Evolutionary conservation across 2,888 invertebrate genomes (phyloP), one percentile per base, ranked within the genome.

Genomic region (Lacanobia oleracea): DNA sequence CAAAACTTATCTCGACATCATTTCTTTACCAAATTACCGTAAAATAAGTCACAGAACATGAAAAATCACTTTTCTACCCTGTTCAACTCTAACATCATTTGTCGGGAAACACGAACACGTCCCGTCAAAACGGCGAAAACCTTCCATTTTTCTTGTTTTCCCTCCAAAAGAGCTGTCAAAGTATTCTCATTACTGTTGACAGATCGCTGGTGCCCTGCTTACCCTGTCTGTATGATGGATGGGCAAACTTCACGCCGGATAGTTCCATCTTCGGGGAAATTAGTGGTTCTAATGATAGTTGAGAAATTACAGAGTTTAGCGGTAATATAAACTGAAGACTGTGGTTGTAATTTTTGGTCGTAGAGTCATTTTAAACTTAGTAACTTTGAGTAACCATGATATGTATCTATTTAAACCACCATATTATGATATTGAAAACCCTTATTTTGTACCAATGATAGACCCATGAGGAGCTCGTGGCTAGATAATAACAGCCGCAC

Each of bases 121-220:
- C 48, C 37, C 66, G 76, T 70, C 71, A 79, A 62, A 72, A 63
- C 51, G 12, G 50, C 40, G 66, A 68, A 73, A 64, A 62, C 43
- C 27, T 69, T 63, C 67, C 59, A 87, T 86, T 84, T 83, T 82
- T 77, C 81, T 80, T 81, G 69, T 57, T 43, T 75, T 66, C 83
- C 86, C 80, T 64, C 72, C 54, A 51, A 71, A 69, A 73, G 57
- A 85, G 72, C 90, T 90, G 91, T 90, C 92, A 88, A 77, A 76
- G 75, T 80, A 75, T 75, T 81, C 87, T 90, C 89, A 91, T 92
- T 91, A 91, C 83, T 65, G 76, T 78, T 91, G 93, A 93, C 91
- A 88, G 90, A 92, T 93, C 65, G 68, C 67, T 85, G 88, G 83
- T 33, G 86, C 56, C 80, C 81, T 84, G 82, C 78, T 78, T 72